phyloP scores from a whole-genome alignment of 2,113 vertebrate genomes.

The Trochalopteron elliotii region DNA sequence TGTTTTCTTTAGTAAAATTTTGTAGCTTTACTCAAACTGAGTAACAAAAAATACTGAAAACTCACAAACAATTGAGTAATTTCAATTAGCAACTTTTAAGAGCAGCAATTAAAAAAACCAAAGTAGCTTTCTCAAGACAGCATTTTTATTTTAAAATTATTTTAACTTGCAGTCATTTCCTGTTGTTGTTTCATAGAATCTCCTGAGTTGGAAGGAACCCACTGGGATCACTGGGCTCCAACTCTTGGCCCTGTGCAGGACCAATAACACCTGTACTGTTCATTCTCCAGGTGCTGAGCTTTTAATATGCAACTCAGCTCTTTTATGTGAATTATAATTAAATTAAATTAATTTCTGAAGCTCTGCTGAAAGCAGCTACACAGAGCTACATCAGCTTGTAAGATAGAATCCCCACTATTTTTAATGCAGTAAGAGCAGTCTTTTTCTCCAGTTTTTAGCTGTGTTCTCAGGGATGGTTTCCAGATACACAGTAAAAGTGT shows the following conservation, averaged over 20 bases:
- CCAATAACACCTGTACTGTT: background rate
- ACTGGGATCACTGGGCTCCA: background rate
- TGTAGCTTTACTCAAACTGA: background rate
- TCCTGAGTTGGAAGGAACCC: background rate
- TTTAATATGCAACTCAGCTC: background rate
- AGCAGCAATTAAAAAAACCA: background rate
- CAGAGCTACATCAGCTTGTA: background rate
- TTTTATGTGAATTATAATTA: background rate
- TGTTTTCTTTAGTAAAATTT: background rate
- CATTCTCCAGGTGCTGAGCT: background rate
- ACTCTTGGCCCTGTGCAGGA: background rate
- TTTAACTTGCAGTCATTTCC: background rate
- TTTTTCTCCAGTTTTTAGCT: background rate
- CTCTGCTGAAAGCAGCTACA: background rate
- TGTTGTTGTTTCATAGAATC: background rate
- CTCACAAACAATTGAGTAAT: background rate
- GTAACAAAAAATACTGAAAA: background rate
- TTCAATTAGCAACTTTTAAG: background rate
- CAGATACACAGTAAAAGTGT: background rate
- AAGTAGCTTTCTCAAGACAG: background rate
- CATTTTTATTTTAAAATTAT: background rate
- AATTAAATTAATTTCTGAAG: background rate
- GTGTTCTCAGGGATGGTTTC: background rate
- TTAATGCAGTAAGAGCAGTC: background rate
- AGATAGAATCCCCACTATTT: background rate